Conservation (phyloP, 1,140 invertebrate genomes). For the Leptonema lineaticorne region DNA sequence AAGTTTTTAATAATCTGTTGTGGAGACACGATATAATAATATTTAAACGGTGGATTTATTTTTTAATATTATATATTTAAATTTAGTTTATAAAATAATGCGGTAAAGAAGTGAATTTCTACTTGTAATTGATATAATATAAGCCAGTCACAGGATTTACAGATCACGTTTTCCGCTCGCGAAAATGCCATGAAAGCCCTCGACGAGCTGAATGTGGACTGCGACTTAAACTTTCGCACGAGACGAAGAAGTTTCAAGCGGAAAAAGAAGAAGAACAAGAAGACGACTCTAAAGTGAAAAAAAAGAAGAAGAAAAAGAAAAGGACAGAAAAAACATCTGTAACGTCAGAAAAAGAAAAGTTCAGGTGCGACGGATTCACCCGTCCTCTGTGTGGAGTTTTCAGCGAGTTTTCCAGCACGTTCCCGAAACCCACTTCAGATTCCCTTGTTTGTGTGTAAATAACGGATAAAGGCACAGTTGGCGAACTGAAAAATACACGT, state of each 20-base stretch:
- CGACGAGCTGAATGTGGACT: background rate
- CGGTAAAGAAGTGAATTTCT: slow-evolving; percentile 21
- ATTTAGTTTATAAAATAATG: too few species aligned
- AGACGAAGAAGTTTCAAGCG: too few species aligned
- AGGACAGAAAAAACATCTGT: too few species aligned
- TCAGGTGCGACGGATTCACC: background rate
- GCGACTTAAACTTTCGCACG: background rate
- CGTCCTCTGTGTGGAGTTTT: background rate
- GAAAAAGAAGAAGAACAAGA: too few species aligned
- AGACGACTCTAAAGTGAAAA: too few species aligned
- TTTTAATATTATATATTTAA: too few species aligned
- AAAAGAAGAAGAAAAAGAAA: too few species aligned
- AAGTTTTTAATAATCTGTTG: too few species aligned
- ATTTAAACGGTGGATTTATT: too few species aligned
- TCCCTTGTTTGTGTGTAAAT: background rate
- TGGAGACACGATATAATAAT: too few species aligned
- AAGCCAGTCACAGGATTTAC: slow-evolving; percentile 26
- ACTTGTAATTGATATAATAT: slow-evolving; percentile 24
- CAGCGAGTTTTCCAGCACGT: background rate
- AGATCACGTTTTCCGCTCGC: slow-evolving; percentile 17
- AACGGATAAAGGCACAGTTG: background rate
- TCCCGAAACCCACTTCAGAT: background rate
- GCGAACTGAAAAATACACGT: background rate
- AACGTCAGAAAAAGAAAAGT: too few species aligned
- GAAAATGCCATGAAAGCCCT: background rate